Base-by-base conservation (phyloP, 2,888 invertebrate genomes). In the Apantesis nais region DNA sequence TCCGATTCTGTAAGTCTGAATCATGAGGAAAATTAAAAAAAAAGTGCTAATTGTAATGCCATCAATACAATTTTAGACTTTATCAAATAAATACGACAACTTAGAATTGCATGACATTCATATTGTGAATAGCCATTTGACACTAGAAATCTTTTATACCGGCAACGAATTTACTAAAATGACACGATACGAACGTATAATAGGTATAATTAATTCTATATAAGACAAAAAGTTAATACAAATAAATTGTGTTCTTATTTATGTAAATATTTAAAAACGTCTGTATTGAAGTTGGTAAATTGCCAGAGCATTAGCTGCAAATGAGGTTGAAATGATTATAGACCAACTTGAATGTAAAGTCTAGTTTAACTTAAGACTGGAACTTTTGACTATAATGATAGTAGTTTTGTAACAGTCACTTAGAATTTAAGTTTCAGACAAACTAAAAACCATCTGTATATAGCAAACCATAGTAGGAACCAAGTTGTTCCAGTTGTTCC, bases 241-340 rank as follows among this genome's bases (percentile, higher is more conserved):
- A 78, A 69, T 70, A 74, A 66, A 75, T 63, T 79, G 79, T 78
- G 82, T 78, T 79, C 79, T 82, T 72, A 67, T 70, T 76, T 75
- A 66, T 77, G 71, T 74, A 74, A 71, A 68, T 58, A 67, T 66
- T 72, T 68, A 44, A 60, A 67, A 67, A 19, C n/a, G 52, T 71
- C 41, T 68, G 58, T 71, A 69, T 31, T 66, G 41, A 72, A 68
- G 48, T 74, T 72, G 60, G 58, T 62, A 62, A 62, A 63, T 68
- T 60, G 62, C 60, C 44, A 70, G 29, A 31, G 60, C 16, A 16
- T 65, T 65, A 64, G 64, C 44, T 25, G 48, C 60, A 61, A 31
- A 58, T 61, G 60, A 63, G 41, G 19, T 62, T 58, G 58, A 29
- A 37, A 25, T 31, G 29, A 29, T 41, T 19, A 48, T 2, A 29